Base-by-base conservation (phyloP, 2,113 vertebrate species). In the Nestor notabilis region DNA sequence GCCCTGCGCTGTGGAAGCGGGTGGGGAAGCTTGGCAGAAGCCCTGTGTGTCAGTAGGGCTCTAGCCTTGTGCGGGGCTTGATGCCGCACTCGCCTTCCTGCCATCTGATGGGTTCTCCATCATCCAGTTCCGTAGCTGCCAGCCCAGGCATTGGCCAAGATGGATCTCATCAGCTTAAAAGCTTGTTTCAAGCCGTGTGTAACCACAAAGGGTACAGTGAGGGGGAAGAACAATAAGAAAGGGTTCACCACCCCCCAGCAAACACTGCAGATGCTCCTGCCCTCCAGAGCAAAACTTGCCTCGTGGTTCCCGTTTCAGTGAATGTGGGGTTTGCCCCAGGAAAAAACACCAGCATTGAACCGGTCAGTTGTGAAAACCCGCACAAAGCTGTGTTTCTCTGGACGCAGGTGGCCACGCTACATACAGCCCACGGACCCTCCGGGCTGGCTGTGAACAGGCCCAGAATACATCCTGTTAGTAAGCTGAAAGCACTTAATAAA, bases 1-100 rank as follows among this genome's bases (percentile, higher is more conserved):
- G 98, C 98, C 98, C 0, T 0, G 10, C 50, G 19, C 17, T 15
- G 4, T 3, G 23, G 15, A 3, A 16, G 2, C 2, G 18, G 17
- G 4, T 19, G 41, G 25, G 2, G 25, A 1, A 1, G 9, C 0
- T 0, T 3, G 5, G 5, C 0, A 0, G 16, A 9, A 7, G 6
- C 1, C 0, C 0, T 0, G 25, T 0, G 0, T 3, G 53, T 5
- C 39, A 3, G 0, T 3, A 4, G 9, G 7, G 24, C 13, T 2
- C 9, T 9, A 11, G 21, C 1, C 5, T 31, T 33, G 27, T 11
- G 13, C 4, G 6, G 18, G 65, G 20, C 4, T 39, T 12, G 8
- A 2, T 6, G 24, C 1, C 0, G 4, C 8, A 2, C 4, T 47
- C 6, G 1, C 6, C 3, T 21, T 28, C 5, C 15, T 8, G 35